A percentile compares a stretch with the other conserved stretches of the same genome.
Conservation (phyloP, 2,113 vertebrate species). For the Megaceryle maxima region DNA sequence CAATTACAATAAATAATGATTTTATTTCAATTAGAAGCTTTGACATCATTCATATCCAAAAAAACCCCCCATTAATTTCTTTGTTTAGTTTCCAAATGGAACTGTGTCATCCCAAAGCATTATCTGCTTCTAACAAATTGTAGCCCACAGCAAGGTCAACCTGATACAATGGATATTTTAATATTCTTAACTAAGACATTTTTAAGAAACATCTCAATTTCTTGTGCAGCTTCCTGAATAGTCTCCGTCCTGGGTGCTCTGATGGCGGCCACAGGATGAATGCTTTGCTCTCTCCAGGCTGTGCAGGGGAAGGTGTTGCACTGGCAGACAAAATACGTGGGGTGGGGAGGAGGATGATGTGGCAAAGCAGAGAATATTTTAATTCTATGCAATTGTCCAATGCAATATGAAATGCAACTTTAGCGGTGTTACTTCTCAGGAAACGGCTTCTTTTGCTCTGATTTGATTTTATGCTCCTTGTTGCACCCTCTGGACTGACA, state of each 20-base stretch:
- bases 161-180: neutral
- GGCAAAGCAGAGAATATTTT: neutral
- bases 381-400: neutral
- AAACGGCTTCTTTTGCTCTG: neutral
- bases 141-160: neutral
- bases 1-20: neutral
- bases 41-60: neutral
- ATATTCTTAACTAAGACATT: neutral
- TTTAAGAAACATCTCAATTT: neutral
- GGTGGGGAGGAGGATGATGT: neutral
- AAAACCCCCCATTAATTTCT: neutral
- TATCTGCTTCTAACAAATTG: neutral
- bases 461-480: neutral
- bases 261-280: neutral
- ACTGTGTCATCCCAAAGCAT: fast-evolving
- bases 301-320: neutral
- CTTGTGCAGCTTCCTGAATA: neutral
- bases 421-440: neutral
- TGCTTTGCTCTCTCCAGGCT: neutral
- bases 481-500: neutral
- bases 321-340: neutral
- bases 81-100: neutral
- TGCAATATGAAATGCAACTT: neutral
- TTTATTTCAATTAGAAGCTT: neutral
- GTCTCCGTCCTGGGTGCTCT: neutral